phyloP scores from a whole-genome alignment of 2,797 vertebrate genomes.

The Toxotes lorentzi region DNA sequence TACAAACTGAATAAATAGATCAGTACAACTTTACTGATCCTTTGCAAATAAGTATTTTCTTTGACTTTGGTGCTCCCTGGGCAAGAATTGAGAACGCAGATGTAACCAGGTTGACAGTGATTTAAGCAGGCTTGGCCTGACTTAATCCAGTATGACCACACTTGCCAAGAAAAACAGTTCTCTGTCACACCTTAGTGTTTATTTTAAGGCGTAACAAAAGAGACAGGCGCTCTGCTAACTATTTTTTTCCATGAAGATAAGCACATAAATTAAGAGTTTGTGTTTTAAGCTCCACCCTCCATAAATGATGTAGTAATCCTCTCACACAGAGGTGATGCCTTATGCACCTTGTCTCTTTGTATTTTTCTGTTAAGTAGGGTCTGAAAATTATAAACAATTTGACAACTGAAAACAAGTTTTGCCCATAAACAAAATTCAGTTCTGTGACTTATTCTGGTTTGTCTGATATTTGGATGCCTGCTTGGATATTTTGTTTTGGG shows the following conservation, averaged over 20 bases:
- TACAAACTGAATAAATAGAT: background rate
- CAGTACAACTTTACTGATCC: background rate
- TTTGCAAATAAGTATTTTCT: background rate
- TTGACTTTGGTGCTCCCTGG: background rate
- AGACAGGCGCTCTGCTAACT: background rate
- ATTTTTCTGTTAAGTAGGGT: background rate
- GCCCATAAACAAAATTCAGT: background rate
- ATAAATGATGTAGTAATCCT: background rate
- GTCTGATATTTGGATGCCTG: background rate
- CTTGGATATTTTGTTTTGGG: background rate
- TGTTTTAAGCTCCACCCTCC: background rate
- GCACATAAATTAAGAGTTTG: background rate
- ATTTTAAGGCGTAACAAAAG: slow-evolving; percentile 3
- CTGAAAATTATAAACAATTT: background rate
- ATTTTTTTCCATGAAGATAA: slow-evolving; percentile 6
- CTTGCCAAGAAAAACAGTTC: slow-evolving; percentile 24
- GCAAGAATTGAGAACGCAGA: slow-evolving; percentile 75
- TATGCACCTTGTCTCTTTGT: background rate
- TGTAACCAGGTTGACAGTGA: slow-evolving; percentile 91
- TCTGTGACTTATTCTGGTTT: background rate
- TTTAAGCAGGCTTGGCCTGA: slow-evolving; percentile 67
- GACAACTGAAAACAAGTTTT: background rate
- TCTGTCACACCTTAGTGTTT: slow-evolving; percentile 16
- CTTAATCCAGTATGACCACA: background rate
- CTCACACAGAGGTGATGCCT: background rate